Evolutionary conservation across 2,888 invertebrate species (phyloP), one percentile per base, ranked within the genome.

Genomic region (Coenonympha glycerion): DNA sequence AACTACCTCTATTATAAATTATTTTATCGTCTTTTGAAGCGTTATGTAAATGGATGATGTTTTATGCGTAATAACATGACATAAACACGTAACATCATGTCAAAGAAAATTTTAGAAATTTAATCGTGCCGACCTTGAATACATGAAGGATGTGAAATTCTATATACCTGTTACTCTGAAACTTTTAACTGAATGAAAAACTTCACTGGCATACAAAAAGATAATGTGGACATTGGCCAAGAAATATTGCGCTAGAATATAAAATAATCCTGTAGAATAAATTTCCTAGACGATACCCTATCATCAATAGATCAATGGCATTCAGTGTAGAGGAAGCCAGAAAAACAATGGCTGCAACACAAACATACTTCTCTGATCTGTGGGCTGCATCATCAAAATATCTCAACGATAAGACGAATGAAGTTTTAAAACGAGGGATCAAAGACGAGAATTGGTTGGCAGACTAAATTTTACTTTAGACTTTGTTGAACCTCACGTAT

Each of bases 401-500:
- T 33, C 26, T 36, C 65, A 57, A 48, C 33, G 44, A 49, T 61
- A 66, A 64, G 61, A 57, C 37, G 76, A 73, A 70, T 49, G 53
- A 53, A 59, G n/a, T 13, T 9, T 11, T 46, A 34, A 41, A 21
- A n/a, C 4, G 0, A 1, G 2, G 1, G 28, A 48, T 62, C 67
- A 84, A 64, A 71, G 77, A 60, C 66, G 68, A 76, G 61, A 76
- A 64, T 78, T 66, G 73, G 65, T 64, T 53, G 64, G 60, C 68
- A 55, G 52, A 53, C 60, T 57, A 60, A 59, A 63, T 63, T 67
- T 62, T 60, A 68, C 66, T 69, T 80, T 76, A 65, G 71, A 71
- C 77, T 73, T 79, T 83, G 62, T 76, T 65, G 66, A 74, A 73
- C 68, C 65, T 66, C 65, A 69, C 68, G 63, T 64, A 72, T 62